A percentile compares a stretch with the other conserved stretches of the same genome.
These are phyloP conservation scores for Coendou prehensilis DNA, from an alignment of 2,797 vertebrate species.

Conservation along the genomic window DNA sequence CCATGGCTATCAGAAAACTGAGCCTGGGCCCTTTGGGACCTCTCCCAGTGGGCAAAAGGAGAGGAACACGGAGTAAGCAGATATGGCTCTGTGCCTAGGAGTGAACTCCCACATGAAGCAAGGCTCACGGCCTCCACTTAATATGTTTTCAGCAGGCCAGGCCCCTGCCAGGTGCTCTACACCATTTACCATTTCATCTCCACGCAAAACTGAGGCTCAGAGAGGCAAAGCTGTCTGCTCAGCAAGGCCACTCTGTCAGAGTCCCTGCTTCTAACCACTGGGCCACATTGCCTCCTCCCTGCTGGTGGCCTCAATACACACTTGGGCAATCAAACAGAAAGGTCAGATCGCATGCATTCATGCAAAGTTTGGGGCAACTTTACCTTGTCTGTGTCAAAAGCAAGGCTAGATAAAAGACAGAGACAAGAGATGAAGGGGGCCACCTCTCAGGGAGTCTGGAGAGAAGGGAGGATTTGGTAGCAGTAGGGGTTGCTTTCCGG, in stretches of 20 bases:
- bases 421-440: background rate
- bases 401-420: background rate
- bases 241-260: background rate
- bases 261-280: background rate
- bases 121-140: background rate
- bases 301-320: rapidly evolving
- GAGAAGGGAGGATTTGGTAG: background rate
- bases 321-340: background rate
- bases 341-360: no score
- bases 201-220: background rate
- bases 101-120: background rate
- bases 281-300: background rate
- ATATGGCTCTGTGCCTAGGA: background rate
- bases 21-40: background rate
- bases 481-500: background rate
- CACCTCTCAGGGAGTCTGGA: background rate
- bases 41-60: background rate
- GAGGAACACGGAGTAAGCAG: background rate
- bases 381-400: background rate
- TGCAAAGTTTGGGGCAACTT: background rate
- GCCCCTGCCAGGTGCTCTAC: background rate
- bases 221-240: background rate
- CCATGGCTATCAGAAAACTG: background rate
- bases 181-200: background rate
- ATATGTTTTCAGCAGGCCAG: no score